A percentile compares a stretch with the other conserved stretches of the same genome.
Evolutionary conservation across 2,888 invertebrate species (phyloP).

Genomic region (Watsonalla binaria): DNA sequence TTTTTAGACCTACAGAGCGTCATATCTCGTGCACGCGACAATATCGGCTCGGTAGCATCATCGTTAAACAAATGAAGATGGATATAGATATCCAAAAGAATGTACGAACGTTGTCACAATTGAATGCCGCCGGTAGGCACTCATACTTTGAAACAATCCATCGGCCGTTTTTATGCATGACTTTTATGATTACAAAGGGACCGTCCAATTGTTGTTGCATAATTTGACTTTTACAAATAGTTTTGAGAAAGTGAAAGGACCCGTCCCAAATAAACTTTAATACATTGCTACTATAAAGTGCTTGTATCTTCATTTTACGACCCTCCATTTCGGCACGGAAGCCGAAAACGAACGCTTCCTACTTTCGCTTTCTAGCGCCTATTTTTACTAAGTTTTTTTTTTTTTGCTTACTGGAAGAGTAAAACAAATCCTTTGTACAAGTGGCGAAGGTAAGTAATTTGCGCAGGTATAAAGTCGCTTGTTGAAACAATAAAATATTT

Average conservation of each 20-base stretch:
- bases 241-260: slow-evolving; percentile 55
- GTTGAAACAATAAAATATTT: too few species aligned
- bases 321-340: slow-evolving; percentile 30
- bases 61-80: slow-evolving; percentile 18
- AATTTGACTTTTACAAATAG: slow-evolving; percentile 29
- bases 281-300: slow-evolving; percentile 42
- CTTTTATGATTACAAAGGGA: slow-evolving; percentile 13
- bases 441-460: slow-evolving; percentile 1
- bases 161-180: slow-evolving; percentile 5
- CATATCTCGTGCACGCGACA: neutral
- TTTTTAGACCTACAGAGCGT: too few species aligned
- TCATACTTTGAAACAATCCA: slow-evolving; percentile 15
- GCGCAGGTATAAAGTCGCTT: neutral
- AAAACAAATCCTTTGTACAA: neutral
- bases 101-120: neutral
- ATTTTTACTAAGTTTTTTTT: slow-evolving; percentile 11
- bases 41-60: neutral
- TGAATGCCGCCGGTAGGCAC: neutral
- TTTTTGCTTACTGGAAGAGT: slow-evolving; percentile 1
- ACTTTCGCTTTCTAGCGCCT: slow-evolving; percentile 34
- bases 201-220: slow-evolving; percentile 26
- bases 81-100: slow-evolving; percentile 19
- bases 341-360: slow-evolving; percentile 12
- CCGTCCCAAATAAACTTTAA: slow-evolving; percentile 34
- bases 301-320: slow-evolving; percentile 43